Evolutionary conservation across 2,888 invertebrate genomes (phyloP), one percentile per base, ranked within the genome.

Genomic region (Toxonevra muliebris): DNA sequence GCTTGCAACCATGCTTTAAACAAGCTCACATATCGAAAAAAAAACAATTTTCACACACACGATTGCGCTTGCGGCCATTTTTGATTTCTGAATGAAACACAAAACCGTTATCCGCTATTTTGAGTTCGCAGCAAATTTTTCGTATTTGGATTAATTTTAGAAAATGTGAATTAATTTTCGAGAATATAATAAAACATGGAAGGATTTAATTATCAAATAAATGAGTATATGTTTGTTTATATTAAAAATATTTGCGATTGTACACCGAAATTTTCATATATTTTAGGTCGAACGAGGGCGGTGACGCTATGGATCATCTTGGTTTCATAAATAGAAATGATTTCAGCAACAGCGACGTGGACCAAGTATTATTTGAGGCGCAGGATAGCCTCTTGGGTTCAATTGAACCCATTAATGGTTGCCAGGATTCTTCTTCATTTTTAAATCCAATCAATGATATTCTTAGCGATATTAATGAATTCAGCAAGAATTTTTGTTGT

Each of bases 371-470:
- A 8, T 60, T 64, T 53, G 68, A 68, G 10, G 54, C 50, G 9
- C 55, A 68, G 10, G 59, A 68, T 11, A 67, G 43, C 30, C 41
- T 60, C 9, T 61, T 64, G 9, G 55, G 20, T 50, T 30, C 60
- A 1, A 55, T 64, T 12, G 64, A 68, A 13, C 57, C 64, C 1
- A 52, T 68, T 42, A 42, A 53, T 7, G 48, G 13, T n/a, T 61
- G 61, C 11, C 62, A 68, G 13, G 64, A 68, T 55, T 13, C 41
- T 0, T 55, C 64, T 43, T 59, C 43, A 12, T 64, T 65, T 57
- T 42, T 65, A 13, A 61, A 65, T 61, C 68, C 68, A 2, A 68
- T 65, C 10, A 64, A 50, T 61, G 65, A 68, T 50, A 55, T 65
- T 15, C 61, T 65, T 9, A 40, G 65, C 45, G 68, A 68, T 9